Evolutionary conservation across 1,140 invertebrate genomes (phyloP), one percentile per base, ranked within the genome.

Genomic region (Neodiprion lecontei): DNA sequence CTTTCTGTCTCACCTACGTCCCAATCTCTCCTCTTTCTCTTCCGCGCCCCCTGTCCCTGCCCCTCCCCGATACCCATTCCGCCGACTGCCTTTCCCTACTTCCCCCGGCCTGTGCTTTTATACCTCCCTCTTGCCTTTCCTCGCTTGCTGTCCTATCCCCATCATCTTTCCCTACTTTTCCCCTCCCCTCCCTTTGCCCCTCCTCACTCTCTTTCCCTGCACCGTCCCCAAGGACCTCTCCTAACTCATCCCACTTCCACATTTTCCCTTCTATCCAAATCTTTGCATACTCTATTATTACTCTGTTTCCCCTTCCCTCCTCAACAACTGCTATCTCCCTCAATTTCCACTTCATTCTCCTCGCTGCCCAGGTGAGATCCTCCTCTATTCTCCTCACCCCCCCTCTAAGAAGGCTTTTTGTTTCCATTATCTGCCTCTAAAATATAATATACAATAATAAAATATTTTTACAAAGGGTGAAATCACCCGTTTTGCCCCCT

Each of bases 21-120:
- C 21, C 9, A 14, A 17, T 50, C 48, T 67, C 7, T 23, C 73
- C 47, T 40, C 74, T 50, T 74, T 72, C 75, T 68, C 11, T 74
- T 11, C 10, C n/a, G n/a, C 53, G n/a, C 10, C 10, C n/a, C n/a
- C 53, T n/a, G 10, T n/a, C n/a, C n/a, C 53, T n/a, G 10, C 53
- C n/a, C 0, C 21, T 70, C 71, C 68, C 72, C 70, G 11, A 72
- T 61, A 69, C 23, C 70, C 69, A 73, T 71, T 17, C 17, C 17
- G 0, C 17, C 17, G 17, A 17, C 17, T 17, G 17, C 17, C 17
- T 17, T 17, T 17, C 17, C 17, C 17, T 17, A 17, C 17, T 17
- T 17, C 17, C 17, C 17, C 17, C 17, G 17, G 17, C 17, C 17
- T 17, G 17, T 17, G 17, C 17, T 0, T 17, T 17, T 17, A 17